phyloP scores from a whole-genome alignment of 53 echinoderm and acorn worm genomes.

The Mesocentrotus franciscanus region DNA sequence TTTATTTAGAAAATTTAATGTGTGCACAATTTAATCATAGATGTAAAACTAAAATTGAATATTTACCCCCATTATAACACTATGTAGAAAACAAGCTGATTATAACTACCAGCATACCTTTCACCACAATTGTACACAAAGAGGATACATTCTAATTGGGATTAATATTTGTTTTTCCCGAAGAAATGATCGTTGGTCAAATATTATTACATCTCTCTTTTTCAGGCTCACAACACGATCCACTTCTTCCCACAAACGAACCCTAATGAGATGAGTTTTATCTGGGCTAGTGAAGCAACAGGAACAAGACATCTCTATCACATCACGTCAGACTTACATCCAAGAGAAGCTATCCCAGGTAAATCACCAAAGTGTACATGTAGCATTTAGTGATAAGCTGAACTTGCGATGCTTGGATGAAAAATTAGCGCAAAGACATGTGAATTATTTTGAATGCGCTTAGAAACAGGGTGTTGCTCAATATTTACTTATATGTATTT shows the following conservation, averaged over 20 bases:
- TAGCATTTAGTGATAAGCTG: not conserved
- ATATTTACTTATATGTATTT: too few species aligned
- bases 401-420: not conserved
- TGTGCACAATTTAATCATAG: too few species aligned
- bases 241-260: slow-evolving; percentile 94
- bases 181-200: not conserved
- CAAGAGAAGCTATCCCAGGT: slow-evolving; percentile 86
- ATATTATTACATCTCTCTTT: not conserved
- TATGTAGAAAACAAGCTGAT: not conserved
- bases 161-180: not conserved
- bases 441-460: too few species aligned
- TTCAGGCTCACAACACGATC: slow-evolving; percentile 89
- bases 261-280: slow-evolving; percentile 91
- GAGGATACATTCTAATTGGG: not conserved
- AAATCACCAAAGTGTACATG: not conserved
- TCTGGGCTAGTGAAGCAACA: slow-evolving; percentile 97
- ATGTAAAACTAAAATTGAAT: too few species aligned
- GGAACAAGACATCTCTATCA: slow-evolving; percentile 90
- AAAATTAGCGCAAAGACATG: too few species aligned
- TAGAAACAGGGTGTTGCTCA: too few species aligned
- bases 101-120: too few species aligned
- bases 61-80: too few species aligned
- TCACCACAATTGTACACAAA: too few species aligned
- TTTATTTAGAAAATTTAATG: too few species aligned
- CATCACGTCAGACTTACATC: slow-evolving; percentile 88